Percentiles rank a stretch among this genome's conserved stretches.
Evolutionary conservation across 2,797 vertebrate species (phyloP).

Genomic region (Poecile montanus): DNA sequence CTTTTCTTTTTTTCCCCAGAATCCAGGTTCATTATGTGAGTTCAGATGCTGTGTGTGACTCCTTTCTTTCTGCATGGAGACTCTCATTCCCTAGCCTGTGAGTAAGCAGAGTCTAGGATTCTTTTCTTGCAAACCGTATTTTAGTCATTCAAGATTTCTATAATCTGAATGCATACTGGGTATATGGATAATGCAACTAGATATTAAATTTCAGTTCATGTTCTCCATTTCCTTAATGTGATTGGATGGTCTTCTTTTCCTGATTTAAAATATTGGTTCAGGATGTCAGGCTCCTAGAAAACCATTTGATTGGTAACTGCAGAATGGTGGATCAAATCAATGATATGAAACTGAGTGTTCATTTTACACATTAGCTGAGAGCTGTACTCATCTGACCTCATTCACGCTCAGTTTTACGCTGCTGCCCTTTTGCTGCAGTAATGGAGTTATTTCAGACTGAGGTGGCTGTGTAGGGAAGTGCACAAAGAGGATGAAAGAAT

Average conservation of each 20-base stretch:
- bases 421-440: neutral
- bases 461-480: neutral
- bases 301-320: neutral
- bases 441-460: neutral
- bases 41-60: neutral
- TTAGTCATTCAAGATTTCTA: neutral
- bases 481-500: neutral
- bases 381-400: neutral
- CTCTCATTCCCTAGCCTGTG: neutral
- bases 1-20: neutral
- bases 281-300: neutral
- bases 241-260: conserved; percentile 26
- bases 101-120: neutral
- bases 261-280: conserved; percentile 59
- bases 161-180: neutral
- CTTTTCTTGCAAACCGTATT: neutral
- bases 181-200: conserved; percentile 7
- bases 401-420: neutral
- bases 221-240: conserved; percentile 41
- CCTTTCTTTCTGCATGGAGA: neutral
- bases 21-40: neutral
- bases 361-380: conserved; percentile 25
- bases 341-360: neutral
- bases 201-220: neutral
- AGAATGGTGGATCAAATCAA: conserved; percentile 17